These are phyloP conservation scores for Orius insidiosus DNA, from an alignment of 1,140 invertebrate genomes.

Conservation along the genomic window DNA sequence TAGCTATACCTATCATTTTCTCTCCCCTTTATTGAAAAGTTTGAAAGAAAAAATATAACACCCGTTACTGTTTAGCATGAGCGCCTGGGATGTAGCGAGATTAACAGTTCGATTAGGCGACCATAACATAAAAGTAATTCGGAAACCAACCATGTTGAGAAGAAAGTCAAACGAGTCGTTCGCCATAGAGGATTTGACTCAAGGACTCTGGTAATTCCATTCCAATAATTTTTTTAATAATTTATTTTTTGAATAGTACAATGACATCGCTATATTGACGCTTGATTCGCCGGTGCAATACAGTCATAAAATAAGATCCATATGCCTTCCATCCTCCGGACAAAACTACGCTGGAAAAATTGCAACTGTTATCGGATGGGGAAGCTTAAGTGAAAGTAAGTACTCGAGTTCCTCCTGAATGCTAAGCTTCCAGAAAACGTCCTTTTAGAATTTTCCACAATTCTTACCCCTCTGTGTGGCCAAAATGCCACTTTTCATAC, in stretches of 20 bases:
- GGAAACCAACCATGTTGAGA: constrained; percentile 55
- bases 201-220: constrained; percentile 46
- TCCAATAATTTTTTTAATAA: not conserved
- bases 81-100: constrained; percentile 65
- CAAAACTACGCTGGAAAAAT: constrained; percentile 41
- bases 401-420: not conserved
- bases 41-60: too few species aligned
- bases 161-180: constrained; percentile 61
- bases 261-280: constrained; percentile 72
- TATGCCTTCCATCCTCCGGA: constrained; percentile 55
- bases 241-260: constrained; percentile 40
- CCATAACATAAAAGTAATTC: constrained; percentile 57
- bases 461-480: too few species aligned
- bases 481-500: too few species aligned
- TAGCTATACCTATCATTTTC: not conserved
- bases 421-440: too few species aligned
- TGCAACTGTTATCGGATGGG: constrained; percentile 72
- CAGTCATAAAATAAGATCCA: constrained; percentile 53
- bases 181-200: constrained; percentile 68
- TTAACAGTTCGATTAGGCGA: constrained; percentile 64
- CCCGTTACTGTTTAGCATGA: constrained; percentile 71
- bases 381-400: constrained; percentile 60
- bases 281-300: constrained; percentile 59
- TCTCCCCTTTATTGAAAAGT: not conserved
- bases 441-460: too few species aligned